These are phyloP conservation scores for Vimba vimba DNA, from an alignment of 2,113 vertebrate species.

Conservation along the genomic window DNA sequence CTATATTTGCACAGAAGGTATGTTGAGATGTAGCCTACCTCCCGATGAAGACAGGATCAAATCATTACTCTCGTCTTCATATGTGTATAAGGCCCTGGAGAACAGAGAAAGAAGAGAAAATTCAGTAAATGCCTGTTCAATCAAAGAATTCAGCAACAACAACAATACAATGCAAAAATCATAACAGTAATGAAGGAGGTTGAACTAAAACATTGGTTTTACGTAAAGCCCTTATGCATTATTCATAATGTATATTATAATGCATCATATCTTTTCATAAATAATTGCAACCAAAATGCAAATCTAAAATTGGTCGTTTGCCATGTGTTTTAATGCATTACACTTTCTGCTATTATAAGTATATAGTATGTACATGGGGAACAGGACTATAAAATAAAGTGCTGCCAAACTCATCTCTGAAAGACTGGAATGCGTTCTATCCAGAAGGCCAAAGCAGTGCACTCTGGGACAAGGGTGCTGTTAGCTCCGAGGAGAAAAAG, in stretches of 20 bases:
- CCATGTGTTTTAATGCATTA: no score
- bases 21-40: slow-evolving; percentile 76
- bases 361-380: no score
- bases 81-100: slow-evolving; percentile 92
- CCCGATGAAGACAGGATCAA: slow-evolving; percentile 89
- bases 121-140: background rate
- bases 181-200: background rate
- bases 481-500: slow-evolving; percentile 39
- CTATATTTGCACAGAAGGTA: background rate
- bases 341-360: no score
- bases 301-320: no score
- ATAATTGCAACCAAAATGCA: no score
- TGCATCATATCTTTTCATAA: no score
- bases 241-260: no score
- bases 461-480: slow-evolving; percentile 40
- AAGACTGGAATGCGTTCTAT: slow-evolving; percentile 19
- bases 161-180: background rate
- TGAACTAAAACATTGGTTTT: background rate
- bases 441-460: slow-evolving; percentile 18
- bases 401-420: background rate
- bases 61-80: slow-evolving; percentile 90
- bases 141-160: background rate
- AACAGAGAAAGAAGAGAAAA: slow-evolving; percentile 7
- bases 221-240: no score
- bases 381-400: no score